Percentiles rank a stretch among this genome's conserved stretches.
These are phyloP conservation scores for Athalia cordata DNA, from an alignment of 2,888 invertebrate species.

Conservation along the genomic window DNA sequence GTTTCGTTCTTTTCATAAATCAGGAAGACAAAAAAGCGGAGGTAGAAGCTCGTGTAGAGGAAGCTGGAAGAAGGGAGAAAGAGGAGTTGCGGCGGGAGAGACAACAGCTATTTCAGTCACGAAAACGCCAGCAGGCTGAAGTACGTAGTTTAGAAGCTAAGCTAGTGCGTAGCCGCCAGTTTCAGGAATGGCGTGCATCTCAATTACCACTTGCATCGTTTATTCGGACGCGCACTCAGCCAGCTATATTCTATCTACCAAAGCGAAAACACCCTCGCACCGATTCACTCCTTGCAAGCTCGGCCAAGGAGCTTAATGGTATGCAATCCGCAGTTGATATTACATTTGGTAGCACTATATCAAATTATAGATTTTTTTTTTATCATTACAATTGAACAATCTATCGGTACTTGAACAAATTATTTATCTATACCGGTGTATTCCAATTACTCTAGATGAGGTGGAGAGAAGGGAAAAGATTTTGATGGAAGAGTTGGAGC, in stretches of 20 bases:
- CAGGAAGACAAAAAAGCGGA: conserved; percentile 89
- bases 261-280: conserved; percentile 79
- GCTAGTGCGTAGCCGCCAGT: conserved; percentile 90
- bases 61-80: conserved; percentile 90
- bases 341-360: not conserved
- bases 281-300: conserved; percentile 64
- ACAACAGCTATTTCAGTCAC: conserved; percentile 88
- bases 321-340: conserved; percentile 19
- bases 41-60: conserved; percentile 95
- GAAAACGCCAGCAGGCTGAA: conserved; percentile 91
- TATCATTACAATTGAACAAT: too few species aligned
- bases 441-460: conserved; percentile 61
- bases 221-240: conserved; percentile 91
- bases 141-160: conserved; percentile 93
- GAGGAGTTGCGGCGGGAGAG: conserved; percentile 89
- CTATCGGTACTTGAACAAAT: not conserved
- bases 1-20: conserved; percentile 20
- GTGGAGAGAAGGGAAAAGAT: conserved; percentile 67
- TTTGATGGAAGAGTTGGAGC: conserved; percentile 65
- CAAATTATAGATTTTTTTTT: not conserved
- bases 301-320: conserved; percentile 69
- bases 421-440: not conserved
- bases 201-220: conserved; percentile 87
- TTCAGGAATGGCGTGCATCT: conserved; percentile 89
- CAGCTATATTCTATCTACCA: conserved; percentile 92